phyloP scores from a whole-genome alignment of 2,113 vertebrate genomes.

The Alethe diademata region DNA sequence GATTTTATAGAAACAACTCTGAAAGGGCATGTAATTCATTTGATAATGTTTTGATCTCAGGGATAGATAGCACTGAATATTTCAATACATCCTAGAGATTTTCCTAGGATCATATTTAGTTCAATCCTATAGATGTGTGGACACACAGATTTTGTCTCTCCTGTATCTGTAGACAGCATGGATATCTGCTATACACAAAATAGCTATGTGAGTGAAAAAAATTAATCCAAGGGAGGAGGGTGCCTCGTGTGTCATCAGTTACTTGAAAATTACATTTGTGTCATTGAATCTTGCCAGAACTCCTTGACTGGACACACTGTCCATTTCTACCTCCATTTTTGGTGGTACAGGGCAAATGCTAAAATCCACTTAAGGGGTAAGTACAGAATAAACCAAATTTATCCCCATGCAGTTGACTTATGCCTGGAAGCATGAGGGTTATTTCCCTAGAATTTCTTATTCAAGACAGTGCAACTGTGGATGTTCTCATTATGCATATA shows the following conservation, averaged over 20 bases:
- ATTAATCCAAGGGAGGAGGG: neutral
- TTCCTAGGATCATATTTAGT: neutral
- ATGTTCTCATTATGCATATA: conserved; percentile 41
- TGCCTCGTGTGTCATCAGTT: neutral
- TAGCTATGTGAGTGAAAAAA: neutral
- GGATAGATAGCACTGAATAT: neutral
- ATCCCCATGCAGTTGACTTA: neutral
- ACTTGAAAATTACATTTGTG: neutral
- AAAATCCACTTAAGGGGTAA: neutral
- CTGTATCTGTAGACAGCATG: neutral
- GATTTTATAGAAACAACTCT: neutral
- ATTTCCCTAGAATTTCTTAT: conserved; percentile 8
- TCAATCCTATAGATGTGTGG: neutral
- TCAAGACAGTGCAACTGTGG: neutral
- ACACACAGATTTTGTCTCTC: neutral
- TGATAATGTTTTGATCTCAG: neutral
- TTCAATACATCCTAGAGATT: neutral
- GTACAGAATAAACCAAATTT: neutral
- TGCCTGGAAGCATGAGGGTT: neutral
- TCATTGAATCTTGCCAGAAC: neutral
- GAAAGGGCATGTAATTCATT: neutral
- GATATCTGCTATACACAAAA: neutral
- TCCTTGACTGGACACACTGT: neutral
- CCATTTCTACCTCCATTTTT: neutral
- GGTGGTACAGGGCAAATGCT: neutral